Evolutionary conservation across 2,797 vertebrate species (phyloP).

Genomic region (Echiichthys vipera): DNA sequence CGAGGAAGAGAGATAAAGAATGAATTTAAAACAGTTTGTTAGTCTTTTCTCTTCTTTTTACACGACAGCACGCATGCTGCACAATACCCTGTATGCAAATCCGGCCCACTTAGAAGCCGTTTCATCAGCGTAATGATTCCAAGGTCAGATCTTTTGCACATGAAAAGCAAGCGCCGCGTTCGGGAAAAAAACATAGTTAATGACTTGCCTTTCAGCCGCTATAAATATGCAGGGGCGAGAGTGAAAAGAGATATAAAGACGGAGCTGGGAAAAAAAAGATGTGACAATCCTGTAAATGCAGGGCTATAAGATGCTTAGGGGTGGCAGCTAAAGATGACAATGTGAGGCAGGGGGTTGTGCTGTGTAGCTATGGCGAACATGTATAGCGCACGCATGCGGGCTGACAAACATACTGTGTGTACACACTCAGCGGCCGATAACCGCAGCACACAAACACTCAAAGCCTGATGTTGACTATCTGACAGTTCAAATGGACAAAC

Average conservation of each 20-base stretch:
- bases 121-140: conserved; percentile 83
- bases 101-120: conserved; percentile 75
- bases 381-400: not conserved
- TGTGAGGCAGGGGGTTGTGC: conserved; percentile 21
- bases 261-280: conserved; percentile 3
- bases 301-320: not conserved
- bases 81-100: conserved; percentile 80
- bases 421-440: conserved; percentile 55
- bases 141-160: conserved; percentile 81
- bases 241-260: conserved; percentile 35
- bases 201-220: conserved; percentile 57
- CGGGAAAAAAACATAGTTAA: conserved; percentile 61
- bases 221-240: conserved; percentile 60
- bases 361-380: not conserved
- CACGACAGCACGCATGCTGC: conserved; percentile 34
- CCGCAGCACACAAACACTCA: conserved; percentile 59
- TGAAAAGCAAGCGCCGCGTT: conserved; percentile 65
- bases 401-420: conserved; percentile 57
- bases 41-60: conserved; percentile 28
- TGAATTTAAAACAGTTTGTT: conserved; percentile 79
- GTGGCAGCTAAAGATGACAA: not conserved
- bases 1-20: conserved; percentile 49
- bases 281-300: conserved; percentile 9
- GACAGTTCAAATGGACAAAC: conserved; percentile 64
- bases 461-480: conserved; percentile 54